Evolutionary conservation across 64 coral and sea anemone genomes (phyloP).

Genomic region (Montipora efflorescens): DNA sequence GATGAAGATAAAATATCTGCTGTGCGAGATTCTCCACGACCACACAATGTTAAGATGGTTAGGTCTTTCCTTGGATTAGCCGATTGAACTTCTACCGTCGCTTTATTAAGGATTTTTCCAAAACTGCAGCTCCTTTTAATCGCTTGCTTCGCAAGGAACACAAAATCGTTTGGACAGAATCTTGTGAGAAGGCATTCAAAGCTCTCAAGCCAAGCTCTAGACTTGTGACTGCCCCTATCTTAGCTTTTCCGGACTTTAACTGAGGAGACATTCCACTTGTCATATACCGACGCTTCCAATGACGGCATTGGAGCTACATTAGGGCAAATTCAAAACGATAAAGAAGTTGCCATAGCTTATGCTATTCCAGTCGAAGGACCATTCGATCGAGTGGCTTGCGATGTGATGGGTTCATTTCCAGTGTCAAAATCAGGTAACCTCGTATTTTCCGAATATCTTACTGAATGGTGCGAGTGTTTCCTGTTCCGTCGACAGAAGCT

Average conservation of each 20-base stretch:
- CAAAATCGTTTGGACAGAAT: constrained; percentile 4
- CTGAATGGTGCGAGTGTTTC: constrained; percentile 16
- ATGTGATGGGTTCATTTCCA: constrained; percentile 13
- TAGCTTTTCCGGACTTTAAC: constrained; percentile 56
- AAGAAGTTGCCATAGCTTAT: constrained; percentile 28
- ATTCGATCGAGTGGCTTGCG: constrained; percentile 22
- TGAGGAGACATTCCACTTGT: not conserved
- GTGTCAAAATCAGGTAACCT: constrained; percentile 1
- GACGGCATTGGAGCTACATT: not conserved
- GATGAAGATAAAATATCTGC: constrained; percentile 36
- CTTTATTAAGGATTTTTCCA: constrained; percentile 44
- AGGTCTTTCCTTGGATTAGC: constrained; percentile 38
- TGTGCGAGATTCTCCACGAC: constrained; percentile 8
- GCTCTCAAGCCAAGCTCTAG: not conserved
- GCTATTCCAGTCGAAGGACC: constrained; percentile 39
- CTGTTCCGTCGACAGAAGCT: not conserved
- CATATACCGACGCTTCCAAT: constrained; percentile 27
- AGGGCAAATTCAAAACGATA: constrained; percentile 22
- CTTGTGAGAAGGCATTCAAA: constrained; percentile 4
- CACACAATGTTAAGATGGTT: not conserved
- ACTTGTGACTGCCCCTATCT: not conserved
- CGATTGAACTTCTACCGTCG: constrained; percentile 3
- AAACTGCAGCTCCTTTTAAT: constrained; percentile 36
- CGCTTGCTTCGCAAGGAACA: constrained; percentile 7
- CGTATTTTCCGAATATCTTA: constrained; percentile 27